Evolutionary conservation across 2,888 invertebrate species (phyloP).

Genomic region (Drosophila fungiperda): DNA sequence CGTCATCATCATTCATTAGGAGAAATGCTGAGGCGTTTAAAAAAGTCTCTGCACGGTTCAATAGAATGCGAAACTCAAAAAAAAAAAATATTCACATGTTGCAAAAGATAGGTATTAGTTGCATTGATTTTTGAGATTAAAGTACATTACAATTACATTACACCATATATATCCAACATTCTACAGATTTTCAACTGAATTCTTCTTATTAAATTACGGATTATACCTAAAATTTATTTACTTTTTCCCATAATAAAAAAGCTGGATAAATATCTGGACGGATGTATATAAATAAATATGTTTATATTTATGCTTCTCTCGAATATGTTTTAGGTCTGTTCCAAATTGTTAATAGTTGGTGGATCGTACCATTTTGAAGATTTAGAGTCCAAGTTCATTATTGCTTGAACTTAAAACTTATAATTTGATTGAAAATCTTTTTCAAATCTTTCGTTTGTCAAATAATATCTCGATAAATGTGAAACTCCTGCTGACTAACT

Average conservation of each 20-base stretch:
- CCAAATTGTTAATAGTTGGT: neutral
- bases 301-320: neutral
- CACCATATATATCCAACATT: neutral
- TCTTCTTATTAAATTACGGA: neutral
- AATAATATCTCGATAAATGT: neutral
- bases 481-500: constrained; percentile 3
- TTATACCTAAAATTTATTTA: neutral
- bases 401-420: no score
- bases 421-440: neutral
- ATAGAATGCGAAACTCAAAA: constrained; percentile 1
- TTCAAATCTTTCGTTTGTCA: neutral
- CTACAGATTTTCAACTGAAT: neutral
- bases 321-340: neutral
- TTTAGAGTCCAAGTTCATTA: neutral
- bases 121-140: neutral
- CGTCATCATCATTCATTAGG: constrained; percentile 5
- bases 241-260: neutral
- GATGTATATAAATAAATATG: neutral
- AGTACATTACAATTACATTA: neutral
- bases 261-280: neutral
- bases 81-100: neutral
- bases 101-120: neutral
- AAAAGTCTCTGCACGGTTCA: neutral
- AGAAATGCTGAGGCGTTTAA: constrained; percentile 19
- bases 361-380: neutral